Evolutionary conservation across 2,113 vertebrate species (phyloP).

Genomic region (Mus pahari): DNA sequence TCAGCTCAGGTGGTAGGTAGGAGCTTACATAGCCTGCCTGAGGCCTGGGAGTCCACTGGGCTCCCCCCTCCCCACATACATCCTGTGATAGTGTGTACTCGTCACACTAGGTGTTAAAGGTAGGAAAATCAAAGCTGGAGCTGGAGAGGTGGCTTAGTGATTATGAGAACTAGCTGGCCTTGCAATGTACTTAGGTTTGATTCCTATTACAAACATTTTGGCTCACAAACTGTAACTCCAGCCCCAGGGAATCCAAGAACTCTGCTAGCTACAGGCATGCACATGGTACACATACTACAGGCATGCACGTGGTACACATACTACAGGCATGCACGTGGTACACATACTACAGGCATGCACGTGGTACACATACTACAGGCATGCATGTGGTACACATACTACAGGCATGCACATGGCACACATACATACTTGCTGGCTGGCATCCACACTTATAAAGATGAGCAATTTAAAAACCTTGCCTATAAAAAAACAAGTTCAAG

Average conservation of each 20-base stretch:
- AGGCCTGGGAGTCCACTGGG: not conserved
- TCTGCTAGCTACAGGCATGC: not conserved
- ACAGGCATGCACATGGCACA: too few relatives aligned
- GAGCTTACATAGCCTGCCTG: not conserved
- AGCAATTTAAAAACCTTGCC: not conserved
- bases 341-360: too few relatives aligned
- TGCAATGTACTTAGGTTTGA: not conserved
- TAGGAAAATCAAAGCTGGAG: not conserved
- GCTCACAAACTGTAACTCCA: not conserved
- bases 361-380: too few relatives aligned
- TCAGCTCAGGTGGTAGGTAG: not conserved
- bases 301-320: fast-evolving
- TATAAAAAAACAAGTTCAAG: not conserved
- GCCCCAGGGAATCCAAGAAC: not conserved
- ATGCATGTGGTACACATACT: fast-evolving
- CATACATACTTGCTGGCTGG: not conserved
- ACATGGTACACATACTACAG: not conserved
- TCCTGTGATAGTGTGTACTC: not conserved
- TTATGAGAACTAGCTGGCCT: not conserved
- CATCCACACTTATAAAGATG: not conserved
- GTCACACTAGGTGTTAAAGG: not conserved
- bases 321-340: too few relatives aligned
- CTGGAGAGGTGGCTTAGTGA: not conserved
- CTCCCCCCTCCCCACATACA: not conserved
- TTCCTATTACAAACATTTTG: not conserved